phyloP scores from a whole-genome alignment of 2,113 vertebrate species.

The Pitta sordida region DNA sequence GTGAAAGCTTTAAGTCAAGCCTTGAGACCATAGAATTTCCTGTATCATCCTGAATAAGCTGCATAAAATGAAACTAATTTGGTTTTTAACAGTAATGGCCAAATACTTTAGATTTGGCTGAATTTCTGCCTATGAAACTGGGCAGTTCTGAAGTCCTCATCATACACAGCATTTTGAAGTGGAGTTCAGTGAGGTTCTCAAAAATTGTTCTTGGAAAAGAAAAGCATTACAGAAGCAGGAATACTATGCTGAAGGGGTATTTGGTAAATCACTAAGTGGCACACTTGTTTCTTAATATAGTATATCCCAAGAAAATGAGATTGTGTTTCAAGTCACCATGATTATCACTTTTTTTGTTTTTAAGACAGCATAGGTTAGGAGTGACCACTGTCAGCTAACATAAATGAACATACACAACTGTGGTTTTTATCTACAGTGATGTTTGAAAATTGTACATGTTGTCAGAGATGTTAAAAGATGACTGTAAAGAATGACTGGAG shows the following conservation, averaged over 20 bases:
- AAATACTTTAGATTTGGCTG: not conserved
- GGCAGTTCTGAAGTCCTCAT: not conserved
- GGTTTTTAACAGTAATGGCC: not conserved
- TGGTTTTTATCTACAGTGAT: not conserved
- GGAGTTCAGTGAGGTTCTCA: not conserved
- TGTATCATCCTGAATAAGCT: not conserved
- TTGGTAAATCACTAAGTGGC: not conserved
- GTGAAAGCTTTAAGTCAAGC: not conserved
- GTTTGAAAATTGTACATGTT: not conserved
- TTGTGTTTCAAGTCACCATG: not conserved
- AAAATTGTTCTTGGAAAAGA: not conserved
- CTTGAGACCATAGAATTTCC: not conserved
- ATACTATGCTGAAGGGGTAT: not conserved
- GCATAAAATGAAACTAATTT: not conserved
- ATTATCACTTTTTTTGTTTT: not conserved
- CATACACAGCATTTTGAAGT: not conserved
- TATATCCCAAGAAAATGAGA: not conserved
- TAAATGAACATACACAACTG: not conserved
- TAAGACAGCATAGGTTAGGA: not conserved
- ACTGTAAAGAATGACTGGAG: not conserved
- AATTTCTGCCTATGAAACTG: not conserved
- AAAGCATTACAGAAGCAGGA: not conserved
- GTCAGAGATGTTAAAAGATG: not conserved
- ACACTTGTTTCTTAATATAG: not conserved
- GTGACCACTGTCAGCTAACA: not conserved